Evolutionary conservation across 53 echinoderm and acorn worm species (phyloP), one percentile per base, ranked within the genome.

Genomic region (Henricia sp.): DNA sequence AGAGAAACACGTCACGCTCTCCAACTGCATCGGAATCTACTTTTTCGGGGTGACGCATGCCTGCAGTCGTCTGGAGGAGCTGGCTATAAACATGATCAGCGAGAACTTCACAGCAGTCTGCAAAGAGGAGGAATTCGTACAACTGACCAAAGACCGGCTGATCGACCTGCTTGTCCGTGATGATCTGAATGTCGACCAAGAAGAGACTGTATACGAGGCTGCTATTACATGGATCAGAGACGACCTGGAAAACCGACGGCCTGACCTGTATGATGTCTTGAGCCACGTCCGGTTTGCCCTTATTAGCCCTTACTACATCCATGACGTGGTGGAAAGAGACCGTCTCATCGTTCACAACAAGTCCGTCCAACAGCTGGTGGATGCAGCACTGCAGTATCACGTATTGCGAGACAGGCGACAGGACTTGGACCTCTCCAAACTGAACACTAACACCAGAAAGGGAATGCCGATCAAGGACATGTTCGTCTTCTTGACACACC

Each of bases 271-370:
- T 25, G 94, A 94, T 21, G 83, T 99, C 2, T 37, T 99, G 11
- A 88, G 90, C 43, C 90, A 94, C 64, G 75, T 99, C 37, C 87
- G 99, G 29, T 99, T 99, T 80, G 99, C 94, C 41, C 84, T 99
- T 8, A 88, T 94, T 60, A 99, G 99, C 70, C 99, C 99, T 0
- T 99, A 99, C 87, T 99, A 92, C 92, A 99, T 99, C 52, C 99
- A 99, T 52, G 99, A 99, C 67, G 94, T 94, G 8, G 90, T 99
- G 9, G 99, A 95, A 37, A 86, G 99, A 52, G 99, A 99, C 80
- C 92, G 99, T 33, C 87, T 99, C 68, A 89, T 99, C 30, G 91
- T 92, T 21, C 89, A 90, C 71, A 92, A 94, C 85, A 99, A 94
- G 43, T 66, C 90, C 24, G 94, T 94, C 37, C 94, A 94, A 75